Conservation (phyloP, 2,888 invertebrate species). For the Agrotis ipsilon region DNA sequence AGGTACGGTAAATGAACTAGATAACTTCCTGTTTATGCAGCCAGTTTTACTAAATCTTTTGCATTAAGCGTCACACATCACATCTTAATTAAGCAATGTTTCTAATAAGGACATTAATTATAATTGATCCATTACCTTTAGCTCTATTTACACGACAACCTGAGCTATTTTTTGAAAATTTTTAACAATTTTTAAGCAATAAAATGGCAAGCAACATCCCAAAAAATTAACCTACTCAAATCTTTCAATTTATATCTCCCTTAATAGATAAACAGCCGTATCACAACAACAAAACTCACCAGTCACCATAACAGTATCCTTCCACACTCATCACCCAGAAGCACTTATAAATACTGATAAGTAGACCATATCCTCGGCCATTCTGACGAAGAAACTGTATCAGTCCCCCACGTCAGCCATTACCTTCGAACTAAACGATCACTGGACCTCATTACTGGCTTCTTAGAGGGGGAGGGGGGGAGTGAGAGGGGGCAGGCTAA, state of each 20-base stretch:
- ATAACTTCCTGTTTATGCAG: too few relatives aligned
- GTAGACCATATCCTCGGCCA: conserved; percentile 60
- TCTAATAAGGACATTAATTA: too few relatives aligned
- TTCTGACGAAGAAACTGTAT: conserved; percentile 70
- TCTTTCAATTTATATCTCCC: conserved; percentile 20
- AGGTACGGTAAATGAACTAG: too few relatives aligned
- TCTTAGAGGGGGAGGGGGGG: conserved; percentile 72
- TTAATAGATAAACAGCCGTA: conserved; percentile 36
- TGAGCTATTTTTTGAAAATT: not conserved
- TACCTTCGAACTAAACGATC: conserved; percentile 90
- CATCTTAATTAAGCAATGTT: too few relatives aligned
- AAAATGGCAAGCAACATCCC: not conserved
- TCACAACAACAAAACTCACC: conserved; percentile 39
- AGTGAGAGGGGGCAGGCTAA: conserved; percentile 71
- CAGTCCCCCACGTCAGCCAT: conserved; percentile 86
- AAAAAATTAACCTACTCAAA: not conserved
- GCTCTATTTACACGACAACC: not conserved
- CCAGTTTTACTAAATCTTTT: not conserved
- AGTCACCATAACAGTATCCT: conserved; percentile 47
- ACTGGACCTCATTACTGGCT: conserved; percentile 90
- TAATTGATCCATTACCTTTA: too few relatives aligned
- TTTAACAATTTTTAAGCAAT: not conserved
- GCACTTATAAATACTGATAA: conserved; percentile 64
- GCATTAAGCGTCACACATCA: not conserved
- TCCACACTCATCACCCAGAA: conserved; percentile 52